phyloP scores from a whole-genome alignment of 2,797 vertebrate species.

The Saxicola maurus region DNA sequence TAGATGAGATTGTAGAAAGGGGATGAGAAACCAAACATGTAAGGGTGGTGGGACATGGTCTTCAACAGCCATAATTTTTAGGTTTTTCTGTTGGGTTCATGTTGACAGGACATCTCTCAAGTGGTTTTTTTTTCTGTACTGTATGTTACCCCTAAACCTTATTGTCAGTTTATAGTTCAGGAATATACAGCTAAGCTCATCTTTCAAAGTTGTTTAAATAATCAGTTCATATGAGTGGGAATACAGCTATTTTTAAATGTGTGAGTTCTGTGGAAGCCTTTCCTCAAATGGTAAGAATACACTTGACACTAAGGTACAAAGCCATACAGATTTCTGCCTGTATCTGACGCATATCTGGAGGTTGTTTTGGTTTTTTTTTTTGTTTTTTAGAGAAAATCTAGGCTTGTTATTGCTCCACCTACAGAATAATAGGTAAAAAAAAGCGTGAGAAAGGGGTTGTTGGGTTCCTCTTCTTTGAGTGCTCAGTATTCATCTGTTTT shows the following conservation, averaged over 20 bases:
- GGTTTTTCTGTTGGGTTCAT: neutral
- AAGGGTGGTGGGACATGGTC: neutral
- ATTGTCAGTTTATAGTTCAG: neutral
- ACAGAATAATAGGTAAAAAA: neutral
- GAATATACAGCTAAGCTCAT: neutral
- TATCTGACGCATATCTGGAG: accelerated
- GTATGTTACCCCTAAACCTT: neutral
- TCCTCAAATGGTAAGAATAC: neutral
- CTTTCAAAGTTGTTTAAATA: neutral
- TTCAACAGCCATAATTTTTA: neutral
- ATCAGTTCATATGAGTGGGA: neutral
- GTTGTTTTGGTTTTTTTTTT: neutral
- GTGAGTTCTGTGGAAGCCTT: neutral
- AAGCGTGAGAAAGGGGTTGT: accelerated
- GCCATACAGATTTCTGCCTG: neutral
- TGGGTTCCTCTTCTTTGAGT: neutral
- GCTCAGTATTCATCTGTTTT: neutral
- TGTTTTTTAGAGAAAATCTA: neutral
- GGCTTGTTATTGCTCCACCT: neutral
- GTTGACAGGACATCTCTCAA: neutral
- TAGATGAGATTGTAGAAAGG: neutral
- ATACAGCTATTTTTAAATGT: neutral
- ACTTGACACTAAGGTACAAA: neutral
- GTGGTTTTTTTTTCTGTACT: neutral
- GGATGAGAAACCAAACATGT: neutral